Conservation (phyloP, 2,113 vertebrate species). For the Zeus faber region DNA sequence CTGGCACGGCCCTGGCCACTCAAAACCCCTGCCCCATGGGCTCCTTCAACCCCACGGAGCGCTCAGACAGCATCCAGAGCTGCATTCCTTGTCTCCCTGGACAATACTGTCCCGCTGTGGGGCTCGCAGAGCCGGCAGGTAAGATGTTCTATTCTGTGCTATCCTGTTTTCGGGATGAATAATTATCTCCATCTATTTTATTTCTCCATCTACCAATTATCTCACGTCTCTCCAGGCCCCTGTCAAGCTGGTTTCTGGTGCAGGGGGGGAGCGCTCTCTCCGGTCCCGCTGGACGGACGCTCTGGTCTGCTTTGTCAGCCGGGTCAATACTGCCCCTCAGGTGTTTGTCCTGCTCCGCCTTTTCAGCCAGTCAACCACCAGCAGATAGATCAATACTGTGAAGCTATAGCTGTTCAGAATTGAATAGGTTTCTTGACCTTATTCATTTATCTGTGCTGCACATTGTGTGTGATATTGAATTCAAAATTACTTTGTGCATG, state of each 20-base stretch:
- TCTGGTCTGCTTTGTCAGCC: conserved; percentile 78
- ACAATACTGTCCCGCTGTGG: conserved; percentile 79
- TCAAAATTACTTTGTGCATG: too few relatives aligned
- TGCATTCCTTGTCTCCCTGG: conserved; percentile 82
- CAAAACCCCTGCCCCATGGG: conserved; percentile 83
- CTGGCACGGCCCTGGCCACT: conserved; percentile 73
- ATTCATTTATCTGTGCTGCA: too few relatives aligned
- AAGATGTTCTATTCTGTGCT: conserved; percentile 2
- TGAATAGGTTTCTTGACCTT: too few relatives aligned
- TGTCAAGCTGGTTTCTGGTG: conserved; percentile 88
- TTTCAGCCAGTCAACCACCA: background rate
- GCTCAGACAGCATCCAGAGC: conserved; percentile 47
- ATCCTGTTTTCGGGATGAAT: background rate
- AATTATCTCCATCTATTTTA: background rate
- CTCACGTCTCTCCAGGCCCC: conserved; percentile 64
- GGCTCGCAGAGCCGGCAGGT: conserved; percentile 84
- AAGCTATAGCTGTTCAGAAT: background rate
- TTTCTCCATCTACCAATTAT: background rate
- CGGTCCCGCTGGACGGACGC: conserved; percentile 71
- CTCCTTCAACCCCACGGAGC: conserved; percentile 76
- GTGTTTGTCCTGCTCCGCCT: conserved; percentile 54
- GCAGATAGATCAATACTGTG: conserved; percentile 8
- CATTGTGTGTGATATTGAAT: too few relatives aligned
- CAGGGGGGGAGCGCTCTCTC: conserved; percentile 68
- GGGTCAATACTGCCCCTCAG: conserved; percentile 85